Percentiles rank a stretch among this genome's conserved stretches.
Conservation (phyloP, 35 echinoderm and acorn worm species). For the Eucidaris tribuloides region DNA sequence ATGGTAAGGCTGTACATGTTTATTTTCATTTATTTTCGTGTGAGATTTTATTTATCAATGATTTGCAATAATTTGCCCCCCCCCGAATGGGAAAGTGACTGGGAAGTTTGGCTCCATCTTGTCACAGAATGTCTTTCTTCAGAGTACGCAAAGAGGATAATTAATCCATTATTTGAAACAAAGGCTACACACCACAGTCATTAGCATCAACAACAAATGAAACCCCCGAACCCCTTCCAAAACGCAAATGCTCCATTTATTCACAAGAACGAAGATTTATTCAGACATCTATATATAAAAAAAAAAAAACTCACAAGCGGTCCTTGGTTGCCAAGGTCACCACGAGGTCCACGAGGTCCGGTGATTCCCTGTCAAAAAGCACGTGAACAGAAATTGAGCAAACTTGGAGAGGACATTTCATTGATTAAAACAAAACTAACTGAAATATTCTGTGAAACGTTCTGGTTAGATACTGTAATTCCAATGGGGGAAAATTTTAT, state of each 20-base stretch:
- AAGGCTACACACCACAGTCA: too few species aligned
- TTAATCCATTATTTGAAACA: too few species aligned
- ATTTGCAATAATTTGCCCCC: too few species aligned
- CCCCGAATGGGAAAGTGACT: too few species aligned
- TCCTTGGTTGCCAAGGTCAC: constrained; percentile 49
- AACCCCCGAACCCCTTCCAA: not conserved
- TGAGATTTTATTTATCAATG: not conserved
- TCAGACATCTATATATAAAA: not conserved
- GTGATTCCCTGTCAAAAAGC: constrained; percentile 36
- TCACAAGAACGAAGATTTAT: not conserved
- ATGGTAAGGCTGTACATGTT: not conserved
- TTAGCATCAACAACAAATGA: not conserved
- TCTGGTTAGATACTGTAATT: not conserved
- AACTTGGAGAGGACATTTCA: not conserved
- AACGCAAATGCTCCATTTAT: not conserved
- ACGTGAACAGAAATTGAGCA: not conserved
- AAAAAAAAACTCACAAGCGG: constrained; percentile 3
- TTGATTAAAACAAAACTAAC: not conserved
- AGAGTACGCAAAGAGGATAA: too few species aligned
- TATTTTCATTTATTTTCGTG: not conserved
- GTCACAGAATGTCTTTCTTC: too few species aligned
- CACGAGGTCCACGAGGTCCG: constrained; percentile 46
- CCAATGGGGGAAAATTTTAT: not conserved
- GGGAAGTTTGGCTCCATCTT: too few species aligned
- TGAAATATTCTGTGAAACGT: not conserved